A percentile compares a stretch with the other conserved stretches of the same genome.
Evolutionary conservation across 1,140 invertebrate genomes (phyloP).

Genomic region (Papilio xuthus): DNA sequence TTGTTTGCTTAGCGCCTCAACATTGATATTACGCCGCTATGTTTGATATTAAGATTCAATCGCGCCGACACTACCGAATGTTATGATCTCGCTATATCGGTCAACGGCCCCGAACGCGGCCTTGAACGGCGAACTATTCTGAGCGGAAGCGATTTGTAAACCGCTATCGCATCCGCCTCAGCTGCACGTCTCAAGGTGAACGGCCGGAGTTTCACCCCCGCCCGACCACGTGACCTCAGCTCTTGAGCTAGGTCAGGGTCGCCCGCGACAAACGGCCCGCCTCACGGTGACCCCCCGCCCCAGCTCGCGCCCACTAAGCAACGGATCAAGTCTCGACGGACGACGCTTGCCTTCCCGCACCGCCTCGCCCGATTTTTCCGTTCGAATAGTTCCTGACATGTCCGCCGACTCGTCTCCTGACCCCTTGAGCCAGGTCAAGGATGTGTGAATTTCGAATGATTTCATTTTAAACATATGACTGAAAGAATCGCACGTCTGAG

Average conservation of each 20-base stretch:
- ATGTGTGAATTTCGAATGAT: constrained; percentile 34
- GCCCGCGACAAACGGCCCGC: constrained; percentile 58
- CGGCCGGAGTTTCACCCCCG: constrained; percentile 68
- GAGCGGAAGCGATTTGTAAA: constrained; percentile 40
- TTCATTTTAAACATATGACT: neutral
- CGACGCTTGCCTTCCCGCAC: constrained; percentile 57
- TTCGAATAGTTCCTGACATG: constrained; percentile 73
- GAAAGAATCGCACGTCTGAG: neutral
- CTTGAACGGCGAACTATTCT: constrained; percentile 22
- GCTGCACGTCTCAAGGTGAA: constrained; percentile 74
- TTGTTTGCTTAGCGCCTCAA: neutral
- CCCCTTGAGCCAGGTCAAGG: constrained; percentile 68
- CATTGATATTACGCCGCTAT: neutral
- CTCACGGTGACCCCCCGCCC: constrained; percentile 53
- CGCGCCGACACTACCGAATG: neutral
- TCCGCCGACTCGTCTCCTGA: constrained; percentile 64
- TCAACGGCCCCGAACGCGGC: constrained; percentile 7
- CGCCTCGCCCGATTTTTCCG: constrained; percentile 71
- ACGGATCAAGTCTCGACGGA: constrained; percentile 47
- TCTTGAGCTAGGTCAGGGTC: constrained; percentile 75
- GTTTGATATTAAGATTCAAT: constrained; percentile 1
- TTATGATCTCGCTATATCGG: constrained; percentile 19
- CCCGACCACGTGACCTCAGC: constrained; percentile 70
- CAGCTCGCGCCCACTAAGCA: constrained; percentile 30
- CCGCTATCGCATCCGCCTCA: constrained; percentile 50